phyloP scores from a whole-genome alignment of 2,888 invertebrate genomes.

The Ctena decussata region DNA sequence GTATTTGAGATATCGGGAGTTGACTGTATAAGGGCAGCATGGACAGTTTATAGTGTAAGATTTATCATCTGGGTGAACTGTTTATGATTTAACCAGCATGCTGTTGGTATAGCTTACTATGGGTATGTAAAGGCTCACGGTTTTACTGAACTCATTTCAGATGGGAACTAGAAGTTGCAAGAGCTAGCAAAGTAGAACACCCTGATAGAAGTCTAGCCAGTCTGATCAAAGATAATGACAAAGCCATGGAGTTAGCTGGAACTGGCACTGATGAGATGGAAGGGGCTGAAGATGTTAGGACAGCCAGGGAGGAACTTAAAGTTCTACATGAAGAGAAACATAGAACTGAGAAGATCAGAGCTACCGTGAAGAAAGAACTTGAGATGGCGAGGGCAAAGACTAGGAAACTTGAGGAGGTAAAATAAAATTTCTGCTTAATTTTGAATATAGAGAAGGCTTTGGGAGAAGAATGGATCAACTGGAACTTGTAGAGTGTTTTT shows the following conservation, averaged over 20 bases:
- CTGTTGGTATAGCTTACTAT: too few relatives aligned
- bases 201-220: constrained; percentile 50
- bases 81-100: too few relatives aligned
- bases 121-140: too few relatives aligned
- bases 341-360: constrained; percentile 92
- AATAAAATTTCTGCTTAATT: constrained; percentile 63
- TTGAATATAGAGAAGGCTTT: too few relatives aligned
- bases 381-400: constrained; percentile 93
- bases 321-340: constrained; percentile 95
- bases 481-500: too few relatives aligned
- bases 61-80: too few relatives aligned
- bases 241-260: constrained; percentile 72
- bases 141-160: constrained; percentile 67
- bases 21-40: too few relatives aligned
- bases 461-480: too few relatives aligned
- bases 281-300: constrained; percentile 82
- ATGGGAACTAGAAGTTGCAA: constrained; percentile 82
- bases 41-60: too few relatives aligned
- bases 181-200: constrained; percentile 64
- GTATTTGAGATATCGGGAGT: too few relatives aligned
- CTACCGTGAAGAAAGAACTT: constrained; percentile 93
- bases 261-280: constrained; percentile 69
- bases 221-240: constrained; percentile 65
- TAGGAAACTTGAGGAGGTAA: constrained; percentile 94
- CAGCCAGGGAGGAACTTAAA: constrained; percentile 86